Evolutionary conservation across 2,797 vertebrate species (phyloP).

Genomic region (Neosilurus hyrtlii): DNA sequence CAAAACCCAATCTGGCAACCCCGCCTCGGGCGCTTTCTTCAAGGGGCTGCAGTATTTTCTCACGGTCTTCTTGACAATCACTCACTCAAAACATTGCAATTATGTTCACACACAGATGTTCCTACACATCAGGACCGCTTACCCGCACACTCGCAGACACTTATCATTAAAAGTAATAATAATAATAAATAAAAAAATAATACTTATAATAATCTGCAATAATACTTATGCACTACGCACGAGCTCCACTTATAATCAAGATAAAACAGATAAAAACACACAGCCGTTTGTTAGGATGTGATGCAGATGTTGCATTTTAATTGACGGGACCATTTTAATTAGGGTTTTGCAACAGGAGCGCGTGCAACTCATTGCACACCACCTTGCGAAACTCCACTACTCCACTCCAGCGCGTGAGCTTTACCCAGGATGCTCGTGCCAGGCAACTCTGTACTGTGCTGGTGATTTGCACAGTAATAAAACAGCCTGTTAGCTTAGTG

Average conservation of each 20-base stretch:
- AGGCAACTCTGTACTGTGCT: background rate
- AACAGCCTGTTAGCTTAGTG: too few species aligned
- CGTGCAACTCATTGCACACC: background rate
- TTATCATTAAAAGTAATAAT: background rate
- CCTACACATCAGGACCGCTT: background rate
- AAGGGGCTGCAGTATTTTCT: background rate
- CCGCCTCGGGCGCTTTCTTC: background rate
- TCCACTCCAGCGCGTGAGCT: background rate
- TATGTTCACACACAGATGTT: background rate
- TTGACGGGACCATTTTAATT: background rate
- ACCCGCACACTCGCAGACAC: background rate
- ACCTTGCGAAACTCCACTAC: background rate
- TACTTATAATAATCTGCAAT: background rate
- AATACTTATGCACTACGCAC: background rate
- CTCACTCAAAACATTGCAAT: background rate
- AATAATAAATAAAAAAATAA: too few species aligned
- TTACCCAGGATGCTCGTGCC: background rate
- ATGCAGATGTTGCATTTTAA: background rate
- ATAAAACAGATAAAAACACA: too few species aligned
- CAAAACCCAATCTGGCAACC: slow-evolving; percentile 16
- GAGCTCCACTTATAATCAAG: background rate
- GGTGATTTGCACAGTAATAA: background rate
- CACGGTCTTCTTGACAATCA: slow-evolving; percentile 3
- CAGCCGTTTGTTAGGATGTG: too few species aligned
- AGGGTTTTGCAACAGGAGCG: background rate